phyloP scores from a whole-genome alignment of 1,140 invertebrate species.

The Zaprionus inermis region DNA sequence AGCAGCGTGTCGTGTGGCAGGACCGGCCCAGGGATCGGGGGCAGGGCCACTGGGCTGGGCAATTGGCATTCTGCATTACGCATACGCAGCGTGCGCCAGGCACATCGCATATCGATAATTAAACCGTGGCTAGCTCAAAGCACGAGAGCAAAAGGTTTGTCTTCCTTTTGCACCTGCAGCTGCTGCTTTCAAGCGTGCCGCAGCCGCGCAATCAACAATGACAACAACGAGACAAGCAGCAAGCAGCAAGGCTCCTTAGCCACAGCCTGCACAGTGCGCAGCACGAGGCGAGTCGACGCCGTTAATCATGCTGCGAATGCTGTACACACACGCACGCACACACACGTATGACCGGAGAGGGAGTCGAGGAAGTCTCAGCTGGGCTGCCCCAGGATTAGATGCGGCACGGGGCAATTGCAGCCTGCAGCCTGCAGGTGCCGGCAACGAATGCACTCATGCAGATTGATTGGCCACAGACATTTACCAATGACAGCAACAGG shows the following conservation, averaged over 20 bases:
- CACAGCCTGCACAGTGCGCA: constrained; percentile 2
- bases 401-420: neutral
- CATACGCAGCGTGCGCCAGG: constrained; percentile 28
- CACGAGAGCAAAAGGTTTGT: neutral
- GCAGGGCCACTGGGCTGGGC: neutral
- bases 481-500: constrained; percentile 43
- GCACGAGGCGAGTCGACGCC: constrained; percentile 5
- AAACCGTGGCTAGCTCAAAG: constrained; percentile 2
- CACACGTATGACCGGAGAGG: constrained; percentile 5
- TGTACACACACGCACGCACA: constrained; percentile 3
- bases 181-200: neutral
- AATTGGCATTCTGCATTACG: constrained; percentile 12
- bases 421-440: constrained; percentile 31
- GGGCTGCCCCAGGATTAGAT: neutral
- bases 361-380: neutral
- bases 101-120: constrained; percentile 31
- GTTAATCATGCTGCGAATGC: constrained; percentile 48
- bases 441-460: constrained; percentile 71
- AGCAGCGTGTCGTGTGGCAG: neutral
- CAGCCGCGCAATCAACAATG: constrained; percentile 53
- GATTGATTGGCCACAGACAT: constrained; percentile 74
- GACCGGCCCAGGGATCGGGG: neutral
- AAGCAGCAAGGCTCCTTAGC: constrained; percentile 8
- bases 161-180: neutral
- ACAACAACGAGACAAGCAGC: constrained; percentile 41